These are phyloP conservation scores for Pipra filicauda DNA, from an alignment of 2,113 vertebrate species.

Conservation along the genomic window DNA sequence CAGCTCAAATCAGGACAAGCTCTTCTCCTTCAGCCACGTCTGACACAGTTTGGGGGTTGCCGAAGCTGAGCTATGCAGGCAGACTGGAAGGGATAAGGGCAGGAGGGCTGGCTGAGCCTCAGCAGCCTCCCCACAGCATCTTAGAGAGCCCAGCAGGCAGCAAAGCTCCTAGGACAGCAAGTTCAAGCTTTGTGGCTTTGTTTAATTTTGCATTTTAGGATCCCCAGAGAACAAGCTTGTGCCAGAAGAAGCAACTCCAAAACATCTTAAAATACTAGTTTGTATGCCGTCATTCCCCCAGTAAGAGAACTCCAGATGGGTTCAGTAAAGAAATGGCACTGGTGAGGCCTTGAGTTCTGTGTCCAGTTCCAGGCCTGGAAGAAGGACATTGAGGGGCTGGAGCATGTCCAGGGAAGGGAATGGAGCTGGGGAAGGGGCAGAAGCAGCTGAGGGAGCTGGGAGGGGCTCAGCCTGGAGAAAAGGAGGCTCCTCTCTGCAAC, in stretches of 20 bases:
- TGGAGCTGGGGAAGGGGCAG: not conserved
- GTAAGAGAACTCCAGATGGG: not conserved
- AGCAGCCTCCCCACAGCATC: not conserved
- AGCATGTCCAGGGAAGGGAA: not conserved
- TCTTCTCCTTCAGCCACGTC: not conserved
- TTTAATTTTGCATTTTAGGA: not conserved
- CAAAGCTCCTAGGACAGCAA: not conserved
- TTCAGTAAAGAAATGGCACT: not conserved
- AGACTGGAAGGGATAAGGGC: not conserved
- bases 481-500: not conserved
- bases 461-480: not conserved
- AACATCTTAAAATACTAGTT: not conserved
- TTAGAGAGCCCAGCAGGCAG: not conserved
- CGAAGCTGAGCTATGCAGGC: not conserved
- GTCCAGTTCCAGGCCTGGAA: not conserved
- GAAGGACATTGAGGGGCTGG: not conserved
- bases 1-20: not conserved
- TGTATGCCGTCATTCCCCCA: not conserved
- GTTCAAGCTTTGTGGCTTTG: not conserved
- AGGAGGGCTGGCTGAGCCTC: fast-evolving
- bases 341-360: not conserved
- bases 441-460: not conserved
- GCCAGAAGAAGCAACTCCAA: not conserved
- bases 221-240: not conserved
- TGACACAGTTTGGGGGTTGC: not conserved